Percentiles rank a stretch among this genome's conserved stretches.
phyloP scores from a whole-genome alignment of 2,797 vertebrate genomes.

The Argentina silus region DNA sequence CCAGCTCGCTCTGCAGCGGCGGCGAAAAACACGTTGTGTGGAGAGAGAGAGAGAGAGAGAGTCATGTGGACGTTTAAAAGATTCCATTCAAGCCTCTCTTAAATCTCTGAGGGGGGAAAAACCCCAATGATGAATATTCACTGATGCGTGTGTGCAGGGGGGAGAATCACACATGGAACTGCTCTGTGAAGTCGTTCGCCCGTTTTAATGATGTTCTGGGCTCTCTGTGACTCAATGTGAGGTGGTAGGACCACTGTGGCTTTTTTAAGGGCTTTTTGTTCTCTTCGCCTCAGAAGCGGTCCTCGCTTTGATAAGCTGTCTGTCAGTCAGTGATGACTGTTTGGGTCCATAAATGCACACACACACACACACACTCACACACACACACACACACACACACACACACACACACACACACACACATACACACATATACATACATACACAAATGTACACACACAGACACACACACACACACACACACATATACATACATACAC shows the following conservation, averaged over 20 bases:
- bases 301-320: slow-evolving; percentile 48
- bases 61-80: slow-evolving; percentile 74
- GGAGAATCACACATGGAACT: slow-evolving; percentile 73
- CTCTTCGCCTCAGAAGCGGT: slow-evolving; percentile 31
- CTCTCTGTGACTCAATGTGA: slow-evolving; percentile 66
- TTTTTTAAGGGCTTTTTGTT: slow-evolving; percentile 21
- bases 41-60: slow-evolving; percentile 42
- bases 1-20: slow-evolving; percentile 62
- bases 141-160: slow-evolving; percentile 13
- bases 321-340: slow-evolving; percentile 42
- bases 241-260: slow-evolving; percentile 38
- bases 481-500: slow-evolving; percentile 9
- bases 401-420: too few relatives aligned
- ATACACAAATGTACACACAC: too few relatives aligned
- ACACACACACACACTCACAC: slow-evolving; percentile 26
- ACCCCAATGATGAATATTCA: slow-evolving; percentile 45
- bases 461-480: too few relatives aligned
- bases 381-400: too few relatives aligned
- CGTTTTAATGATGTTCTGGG: slow-evolving; percentile 68
- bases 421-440: too few relatives aligned
- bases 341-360: slow-evolving; percentile 14
- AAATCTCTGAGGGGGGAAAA: slow-evolving; percentile 58
- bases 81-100: slow-evolving; percentile 76
- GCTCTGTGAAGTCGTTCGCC: slow-evolving; percentile 68
- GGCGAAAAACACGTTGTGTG: slow-evolving; percentile 69